These are phyloP conservation scores for Rhodophaea formosa DNA, from an alignment of 2,888 invertebrate species.

Conservation along the genomic window DNA sequence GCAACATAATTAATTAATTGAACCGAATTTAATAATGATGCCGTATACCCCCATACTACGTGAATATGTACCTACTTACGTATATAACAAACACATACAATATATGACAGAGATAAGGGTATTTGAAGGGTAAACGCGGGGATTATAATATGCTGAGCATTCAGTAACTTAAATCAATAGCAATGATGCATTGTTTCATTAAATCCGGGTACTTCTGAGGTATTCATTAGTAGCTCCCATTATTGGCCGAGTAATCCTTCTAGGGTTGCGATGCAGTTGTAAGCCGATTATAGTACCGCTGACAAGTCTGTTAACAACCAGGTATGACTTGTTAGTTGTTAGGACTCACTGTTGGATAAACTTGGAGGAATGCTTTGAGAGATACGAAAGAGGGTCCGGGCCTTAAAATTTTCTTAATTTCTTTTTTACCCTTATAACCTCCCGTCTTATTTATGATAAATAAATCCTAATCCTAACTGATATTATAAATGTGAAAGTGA, in stretches of 20 bases:
- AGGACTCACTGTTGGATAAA: constrained; percentile 42
- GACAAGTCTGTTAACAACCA: constrained; percentile 40
- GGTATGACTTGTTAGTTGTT: constrained; percentile 55
- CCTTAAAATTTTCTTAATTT: too few species aligned
- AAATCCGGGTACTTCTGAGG: neutral
- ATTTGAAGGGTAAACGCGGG: neutral
- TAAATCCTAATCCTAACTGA: too few species aligned
- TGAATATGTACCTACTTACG: too few species aligned
- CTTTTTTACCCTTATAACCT: too few species aligned
- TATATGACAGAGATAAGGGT: neutral
- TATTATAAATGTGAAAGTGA: too few species aligned
- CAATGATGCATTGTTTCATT: neutral
- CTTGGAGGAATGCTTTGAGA: neutral
- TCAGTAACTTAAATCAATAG: neutral
- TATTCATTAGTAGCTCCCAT: constrained; percentile 17
- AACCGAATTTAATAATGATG: too few species aligned
- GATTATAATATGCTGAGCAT: neutral
- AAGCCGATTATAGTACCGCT: constrained; percentile 44
- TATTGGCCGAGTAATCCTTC: constrained; percentile 23
- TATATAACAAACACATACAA: too few species aligned
- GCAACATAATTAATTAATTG: too few species aligned
- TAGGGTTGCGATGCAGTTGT: constrained; percentile 22
- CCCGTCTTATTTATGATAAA: too few species aligned
- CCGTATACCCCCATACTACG: too few species aligned
- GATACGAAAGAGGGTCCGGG: too few species aligned